phyloP scores from a whole-genome alignment of 1,140 invertebrate species.

The Caligus rogercresseyi region DNA sequence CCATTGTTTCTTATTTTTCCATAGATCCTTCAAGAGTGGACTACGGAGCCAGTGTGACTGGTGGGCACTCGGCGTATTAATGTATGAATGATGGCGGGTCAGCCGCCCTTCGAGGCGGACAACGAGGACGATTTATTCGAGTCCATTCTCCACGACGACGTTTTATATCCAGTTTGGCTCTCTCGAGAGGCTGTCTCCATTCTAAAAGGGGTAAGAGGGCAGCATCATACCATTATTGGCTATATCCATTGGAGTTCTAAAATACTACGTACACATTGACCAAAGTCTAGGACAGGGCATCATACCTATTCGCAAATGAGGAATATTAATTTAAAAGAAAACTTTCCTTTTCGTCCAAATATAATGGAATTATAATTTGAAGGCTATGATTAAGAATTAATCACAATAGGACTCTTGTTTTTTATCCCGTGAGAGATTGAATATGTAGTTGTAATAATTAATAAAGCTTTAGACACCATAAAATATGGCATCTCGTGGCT shows the following conservation, averaged over 20 bases:
- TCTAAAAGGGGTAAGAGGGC: constrained; percentile 59
- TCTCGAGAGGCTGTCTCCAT: constrained; percentile 90
- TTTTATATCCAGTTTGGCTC: constrained; percentile 94
- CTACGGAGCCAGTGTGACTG: constrained; percentile 97
- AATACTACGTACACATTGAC: too few relatives aligned
- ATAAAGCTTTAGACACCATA: too few relatives aligned
- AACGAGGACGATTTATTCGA: constrained; percentile 99
- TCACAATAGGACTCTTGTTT: too few relatives aligned
- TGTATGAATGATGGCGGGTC: constrained; percentile 99
- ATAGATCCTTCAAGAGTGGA: constrained; percentile 74
- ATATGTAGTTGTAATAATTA: too few relatives aligned
- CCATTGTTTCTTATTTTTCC: constrained; percentile 14
- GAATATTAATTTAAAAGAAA: too few relatives aligned
- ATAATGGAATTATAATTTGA: too few relatives aligned
- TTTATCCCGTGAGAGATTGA: too few relatives aligned
- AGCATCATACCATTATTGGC: not conserved
- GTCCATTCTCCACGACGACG: constrained; percentile 92
- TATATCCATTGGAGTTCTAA: not conserved
- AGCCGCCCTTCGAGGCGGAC: constrained; percentile 97
- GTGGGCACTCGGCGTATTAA: constrained; percentile 94
- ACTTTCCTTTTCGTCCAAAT: too few relatives aligned
- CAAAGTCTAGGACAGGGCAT: too few relatives aligned
- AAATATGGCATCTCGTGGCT: too few relatives aligned
- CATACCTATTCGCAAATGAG: too few relatives aligned
- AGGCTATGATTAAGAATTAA: too few relatives aligned